These are phyloP conservation scores for Enteromius paludinosus DNA, from an alignment of 2,797 vertebrate species.

Conservation along the genomic window DNA sequence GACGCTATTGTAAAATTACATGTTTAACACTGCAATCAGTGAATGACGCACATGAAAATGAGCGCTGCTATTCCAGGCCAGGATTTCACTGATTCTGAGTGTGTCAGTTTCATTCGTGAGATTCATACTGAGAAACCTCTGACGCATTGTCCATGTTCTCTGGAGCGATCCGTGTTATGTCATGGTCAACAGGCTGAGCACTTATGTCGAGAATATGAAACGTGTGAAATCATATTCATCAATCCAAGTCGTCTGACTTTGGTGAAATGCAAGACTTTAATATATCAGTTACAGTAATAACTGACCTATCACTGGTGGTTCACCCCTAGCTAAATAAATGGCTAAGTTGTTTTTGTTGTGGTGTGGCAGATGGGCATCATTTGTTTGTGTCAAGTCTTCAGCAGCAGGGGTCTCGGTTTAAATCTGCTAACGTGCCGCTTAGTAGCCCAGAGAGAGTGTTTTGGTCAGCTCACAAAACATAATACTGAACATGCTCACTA, in stretches of 20 bases:
- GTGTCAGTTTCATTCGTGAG: conserved; percentile 19
- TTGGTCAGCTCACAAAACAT: conserved; percentile 21
- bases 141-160: conserved; percentile 26
- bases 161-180: neutral
- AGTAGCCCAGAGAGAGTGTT: conserved; percentile 12
- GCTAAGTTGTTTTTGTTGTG: conserved; percentile 38
- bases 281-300: conserved; percentile 1
- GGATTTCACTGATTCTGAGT: conserved; percentile 22
- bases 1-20: conserved; percentile 20
- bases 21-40: neutral
- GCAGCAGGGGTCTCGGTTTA: conserved; percentile 41
- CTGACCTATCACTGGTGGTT: conserved; percentile 7
- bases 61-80: conserved; percentile 26
- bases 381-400: conserved; percentile 51
- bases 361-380: conserved; percentile 53
- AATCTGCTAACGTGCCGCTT: conserved; percentile 51
- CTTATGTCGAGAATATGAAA: conserved; percentile 8
- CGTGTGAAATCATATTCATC: conserved; percentile 22
- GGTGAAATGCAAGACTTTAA: neutral
- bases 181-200: conserved; percentile 19
- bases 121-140: conserved; percentile 20
- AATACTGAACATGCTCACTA: neutral
- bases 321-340: conserved; percentile 40
- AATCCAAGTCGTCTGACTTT: conserved; percentile 23
- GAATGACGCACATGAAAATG: conserved; percentile 16